Conservation (phyloP, 2,797 vertebrate genomes). For the Tenualosa ilisha region DNA sequence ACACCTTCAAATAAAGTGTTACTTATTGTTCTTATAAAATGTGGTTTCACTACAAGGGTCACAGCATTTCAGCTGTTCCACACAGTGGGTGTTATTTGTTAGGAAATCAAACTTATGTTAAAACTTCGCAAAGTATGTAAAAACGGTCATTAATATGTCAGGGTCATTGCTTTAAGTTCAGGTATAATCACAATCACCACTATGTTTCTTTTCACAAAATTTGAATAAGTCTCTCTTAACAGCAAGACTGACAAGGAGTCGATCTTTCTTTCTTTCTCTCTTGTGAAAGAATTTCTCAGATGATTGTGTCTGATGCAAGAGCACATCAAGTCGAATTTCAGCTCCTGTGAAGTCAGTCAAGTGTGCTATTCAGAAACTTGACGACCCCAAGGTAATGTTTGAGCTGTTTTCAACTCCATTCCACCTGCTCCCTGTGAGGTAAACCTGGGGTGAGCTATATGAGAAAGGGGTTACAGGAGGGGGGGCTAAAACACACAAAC, state of each 20-base stretch:
- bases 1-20: too few relatives aligned
- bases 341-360: not conserved
- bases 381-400: not conserved
- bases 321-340: not conserved
- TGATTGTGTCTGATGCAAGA: not conserved
- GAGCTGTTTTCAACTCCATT: not conserved
- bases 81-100: not conserved
- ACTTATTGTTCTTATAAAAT: not conserved
- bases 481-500: not conserved
- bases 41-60: not conserved
- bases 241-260: not conserved
- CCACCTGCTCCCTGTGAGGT: not conserved
- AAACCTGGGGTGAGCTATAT: not conserved
- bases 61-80: not conserved
- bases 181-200: not conserved
- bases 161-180: too few relatives aligned
- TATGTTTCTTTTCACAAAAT: not conserved
- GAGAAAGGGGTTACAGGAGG: not conserved
- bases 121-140: too few relatives aligned
- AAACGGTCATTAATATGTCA: too few relatives aligned
- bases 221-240: not conserved
- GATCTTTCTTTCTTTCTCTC: not conserved
- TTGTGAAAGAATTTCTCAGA: not conserved
- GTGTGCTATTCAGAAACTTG: not conserved
- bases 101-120: not conserved